A percentile compares a stretch with the other conserved stretches of the same genome.
Evolutionary conservation across 2,888 invertebrate genomes (phyloP).

Genomic region (Drosophila paranaensis): DNA sequence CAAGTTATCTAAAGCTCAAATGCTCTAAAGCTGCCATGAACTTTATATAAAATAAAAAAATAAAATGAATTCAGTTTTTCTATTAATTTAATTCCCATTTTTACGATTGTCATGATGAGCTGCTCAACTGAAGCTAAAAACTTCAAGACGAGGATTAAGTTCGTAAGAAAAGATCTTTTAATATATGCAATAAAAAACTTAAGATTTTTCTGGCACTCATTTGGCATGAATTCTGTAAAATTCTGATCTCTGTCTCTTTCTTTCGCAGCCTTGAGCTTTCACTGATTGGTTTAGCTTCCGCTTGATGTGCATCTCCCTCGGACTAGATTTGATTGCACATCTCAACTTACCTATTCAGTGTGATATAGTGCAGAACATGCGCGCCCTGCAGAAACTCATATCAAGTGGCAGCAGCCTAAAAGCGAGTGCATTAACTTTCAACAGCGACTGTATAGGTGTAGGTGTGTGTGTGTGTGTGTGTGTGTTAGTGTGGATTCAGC

Average conservation of each 20-base stretch:
- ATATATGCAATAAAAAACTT: too few species aligned
- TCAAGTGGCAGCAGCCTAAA: constrained; percentile 22
- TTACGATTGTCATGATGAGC: too few species aligned
- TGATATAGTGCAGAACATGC: constrained; percentile 1
- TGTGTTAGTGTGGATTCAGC: constrained; percentile 6
- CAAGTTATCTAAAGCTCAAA: too few species aligned
- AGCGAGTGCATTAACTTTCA: constrained; percentile 24
- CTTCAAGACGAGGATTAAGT: too few species aligned
- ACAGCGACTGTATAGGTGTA: constrained; percentile 7
- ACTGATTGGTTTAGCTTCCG: background rate
- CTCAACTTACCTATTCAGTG: background rate
- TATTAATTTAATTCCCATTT: too few species aligned
- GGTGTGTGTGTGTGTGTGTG: background rate
- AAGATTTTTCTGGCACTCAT: too few species aligned
- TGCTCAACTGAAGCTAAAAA: too few species aligned
- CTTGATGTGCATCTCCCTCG: background rate
- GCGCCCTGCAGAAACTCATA: background rate
- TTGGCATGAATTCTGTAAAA: too few species aligned
- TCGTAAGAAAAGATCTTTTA: too few species aligned
- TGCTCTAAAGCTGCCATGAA: too few species aligned
- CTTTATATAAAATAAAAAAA: too few species aligned
- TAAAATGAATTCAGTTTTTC: too few species aligned
- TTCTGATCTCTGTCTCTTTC: background rate
- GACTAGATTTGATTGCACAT: background rate
- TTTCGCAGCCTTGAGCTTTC: background rate